Conservation (phyloP, 1,140 invertebrate species). For the Aleiodes sp. region DNA sequence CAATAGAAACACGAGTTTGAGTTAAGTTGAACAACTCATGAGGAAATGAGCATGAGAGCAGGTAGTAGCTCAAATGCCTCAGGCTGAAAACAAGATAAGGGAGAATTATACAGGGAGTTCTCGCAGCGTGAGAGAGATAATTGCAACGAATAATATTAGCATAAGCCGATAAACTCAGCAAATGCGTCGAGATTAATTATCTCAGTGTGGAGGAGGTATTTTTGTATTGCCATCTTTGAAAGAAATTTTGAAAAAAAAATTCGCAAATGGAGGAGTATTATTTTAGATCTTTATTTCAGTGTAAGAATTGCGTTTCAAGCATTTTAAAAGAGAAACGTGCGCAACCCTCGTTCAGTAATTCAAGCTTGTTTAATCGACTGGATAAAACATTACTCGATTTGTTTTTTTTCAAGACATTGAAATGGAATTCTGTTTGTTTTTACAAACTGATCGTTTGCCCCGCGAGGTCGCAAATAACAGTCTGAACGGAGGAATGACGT, state of each 20-base stretch:
- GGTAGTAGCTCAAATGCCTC: neutral
- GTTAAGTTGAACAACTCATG: constrained; percentile 11
- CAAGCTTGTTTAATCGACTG: neutral
- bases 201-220: neutral
- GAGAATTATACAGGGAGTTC: too few relatives aligned
- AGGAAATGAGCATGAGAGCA: constrained; percentile 2
- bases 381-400: too few relatives aligned
- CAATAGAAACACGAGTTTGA: neutral
- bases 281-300: too few relatives aligned
- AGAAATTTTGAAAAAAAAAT: too few relatives aligned
- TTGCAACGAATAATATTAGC: neutral
- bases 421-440: neutral
- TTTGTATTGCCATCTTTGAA: neutral
- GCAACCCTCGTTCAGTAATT: neutral
- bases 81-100: neutral
- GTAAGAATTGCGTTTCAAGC: too few relatives aligned
- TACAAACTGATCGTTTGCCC: neutral
- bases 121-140: neutral
- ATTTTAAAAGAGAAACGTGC: too few relatives aligned
- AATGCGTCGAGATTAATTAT: neutral
- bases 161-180: neutral
- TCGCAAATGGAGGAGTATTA: too few relatives aligned
- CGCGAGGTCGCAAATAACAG: neutral
- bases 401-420: neutral
- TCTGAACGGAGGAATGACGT: neutral